Base-by-base conservation (phyloP, 2,888 invertebrate species). In the Rhagium mordax region DNA sequence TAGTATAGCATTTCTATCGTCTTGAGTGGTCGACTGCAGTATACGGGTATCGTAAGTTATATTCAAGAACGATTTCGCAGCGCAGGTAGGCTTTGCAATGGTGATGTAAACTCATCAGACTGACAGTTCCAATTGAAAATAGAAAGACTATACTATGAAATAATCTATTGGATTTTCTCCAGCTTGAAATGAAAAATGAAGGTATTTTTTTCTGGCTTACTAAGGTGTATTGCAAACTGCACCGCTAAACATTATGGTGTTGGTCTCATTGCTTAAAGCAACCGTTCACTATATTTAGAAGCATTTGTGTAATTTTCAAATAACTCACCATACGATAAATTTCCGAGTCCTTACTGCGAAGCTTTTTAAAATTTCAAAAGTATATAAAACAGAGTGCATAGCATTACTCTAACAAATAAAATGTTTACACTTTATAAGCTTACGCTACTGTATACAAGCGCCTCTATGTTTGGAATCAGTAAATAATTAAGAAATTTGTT, bases 341-440 rank as follows among this genome's bases (percentile, higher is more conserved):
- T 78, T 82, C 84, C 84, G 85, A 85, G 80, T 87, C 87, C 86
- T 86, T 86, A 81, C 83, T 85, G 74, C 88, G 88, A 81, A 87
- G 88, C 88, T 88, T 87, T 75, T 75, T 75, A 81, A 82, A 80
- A 79, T 81, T 81, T 80, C n/a, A n/a, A 81, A 76, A 80, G 74
- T 77, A 75, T 80, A 72, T 71, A 67, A 73, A 74, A 72, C 49
- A 59, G 20, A 67, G 78, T 76, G 77, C 76, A 70, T 74, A 72
- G 78, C 78, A 61, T 55, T 73, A 74, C 68, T 60, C 59, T 61
- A 67, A 57, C 47, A 67, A 67, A 55, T 33, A 47, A 67, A 65
- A 55, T 41, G 27, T 29, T 21, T 66, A 53, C 7, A 16, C 57
- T 41, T 21, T 24, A 29, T 57, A 67, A 16, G 20, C 67, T 57